Evolutionary conservation across 2,797 vertebrate species (phyloP), one percentile per base, ranked within the genome.

Genomic region (Gambusia yucatana): DNA sequence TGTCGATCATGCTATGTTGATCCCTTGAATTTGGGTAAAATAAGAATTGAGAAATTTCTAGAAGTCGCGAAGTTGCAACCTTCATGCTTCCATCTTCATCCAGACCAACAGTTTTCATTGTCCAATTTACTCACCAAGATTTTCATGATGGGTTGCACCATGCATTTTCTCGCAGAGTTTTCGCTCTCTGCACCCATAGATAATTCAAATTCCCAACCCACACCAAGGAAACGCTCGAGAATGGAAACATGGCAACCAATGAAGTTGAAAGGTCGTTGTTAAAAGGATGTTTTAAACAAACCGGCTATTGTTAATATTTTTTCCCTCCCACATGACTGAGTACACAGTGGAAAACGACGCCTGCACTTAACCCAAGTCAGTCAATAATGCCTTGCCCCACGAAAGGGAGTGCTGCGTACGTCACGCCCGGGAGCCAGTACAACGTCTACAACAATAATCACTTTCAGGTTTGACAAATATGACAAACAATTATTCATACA

Each of bases 191-290:
- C 8, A 69, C 72, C 79, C 59, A 77, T 73, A 57, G 75, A 83
- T 78, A 80, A 70, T 73, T 83, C 63, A 82, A 88, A 89, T 88
- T 41, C 84, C 84, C 77, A 79, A 55, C 59, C 80, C 79, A 63
- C 71, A 79, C 88, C 87, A 91, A 86, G 85, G 84, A 91, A 86
- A 89, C 77, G 77, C 79, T 80, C 71, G 1, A 3, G 65, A 79
- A 85, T 33, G n/a, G 61, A 70, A 88, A 84, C 84, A 88, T 84
- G 82, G 67, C 70, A 78, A 71, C 77, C 83, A 82, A 83, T 89
- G 86, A 81, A 47, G 79, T 83, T 91, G 81, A 86, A 87, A 75
- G 78, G 82, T 75, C 69, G 39, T 84, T 82, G 83, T 84, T 85
- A 84, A 50, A 87, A 80, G 70, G 22, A 46, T 47, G 28, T 73